Evolutionary conservation across 1,140 invertebrate genomes (phyloP).

Genomic region (Drosophila leontia): DNA sequence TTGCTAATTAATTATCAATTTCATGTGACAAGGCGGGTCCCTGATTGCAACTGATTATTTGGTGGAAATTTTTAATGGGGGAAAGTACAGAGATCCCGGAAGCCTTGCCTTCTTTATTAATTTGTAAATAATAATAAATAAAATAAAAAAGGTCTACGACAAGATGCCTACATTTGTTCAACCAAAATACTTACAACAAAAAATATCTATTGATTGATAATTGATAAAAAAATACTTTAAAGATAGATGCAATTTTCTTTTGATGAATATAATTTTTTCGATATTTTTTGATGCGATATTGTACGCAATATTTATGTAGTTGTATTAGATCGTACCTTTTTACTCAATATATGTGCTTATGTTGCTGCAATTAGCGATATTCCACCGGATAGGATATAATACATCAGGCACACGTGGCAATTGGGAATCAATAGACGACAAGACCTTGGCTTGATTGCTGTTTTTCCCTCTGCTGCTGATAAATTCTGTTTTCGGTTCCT

Average conservation of each 20-base stretch:
- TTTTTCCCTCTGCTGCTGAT: constrained; percentile 23
- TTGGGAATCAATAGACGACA: constrained; percentile 44
- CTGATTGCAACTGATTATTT: constrained; percentile 10
- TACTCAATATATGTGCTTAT: background rate
- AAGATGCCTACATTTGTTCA: background rate
- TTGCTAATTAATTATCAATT: constrained; percentile 58
- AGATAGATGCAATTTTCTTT: too few relatives aligned
- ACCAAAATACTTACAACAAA: too few relatives aligned
- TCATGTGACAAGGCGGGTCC: constrained; percentile 17
- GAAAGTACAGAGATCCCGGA: background rate
- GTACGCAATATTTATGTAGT: background rate
- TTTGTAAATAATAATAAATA: background rate
- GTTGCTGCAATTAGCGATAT: background rate
- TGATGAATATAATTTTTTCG: too few relatives aligned
- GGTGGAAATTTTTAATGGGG: background rate
- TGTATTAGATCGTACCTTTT: background rate
- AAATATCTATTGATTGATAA: too few relatives aligned
- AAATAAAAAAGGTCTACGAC: background rate
- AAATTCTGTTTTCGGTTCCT: constrained; percentile 34
- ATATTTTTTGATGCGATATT: too few relatives aligned
- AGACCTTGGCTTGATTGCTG: constrained; percentile 47
- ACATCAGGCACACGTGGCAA: constrained; percentile 19
- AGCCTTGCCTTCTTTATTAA: too few relatives aligned
- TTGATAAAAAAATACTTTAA: too few relatives aligned
- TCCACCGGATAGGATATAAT: background rate